Evolutionary conservation across 2,797 vertebrate species (phyloP).

Genomic region (Siniperca obscura): DNA sequence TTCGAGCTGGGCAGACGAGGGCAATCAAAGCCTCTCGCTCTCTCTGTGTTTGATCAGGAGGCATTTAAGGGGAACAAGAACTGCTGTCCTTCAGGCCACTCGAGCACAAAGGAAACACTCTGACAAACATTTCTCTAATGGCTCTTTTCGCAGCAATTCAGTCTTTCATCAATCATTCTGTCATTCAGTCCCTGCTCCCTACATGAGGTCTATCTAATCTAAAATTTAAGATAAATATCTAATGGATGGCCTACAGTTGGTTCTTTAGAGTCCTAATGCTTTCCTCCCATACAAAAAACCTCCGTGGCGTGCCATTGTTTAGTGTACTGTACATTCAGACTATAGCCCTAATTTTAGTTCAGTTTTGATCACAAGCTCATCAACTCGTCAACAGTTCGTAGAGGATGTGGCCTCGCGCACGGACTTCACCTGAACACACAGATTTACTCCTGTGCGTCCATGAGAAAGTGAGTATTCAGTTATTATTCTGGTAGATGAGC

Average conservation of each 20-base stretch:
- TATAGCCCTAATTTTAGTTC: background rate
- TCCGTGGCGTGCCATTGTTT: too few species aligned
- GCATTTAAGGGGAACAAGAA: conserved; percentile 5
- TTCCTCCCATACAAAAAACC: too few species aligned
- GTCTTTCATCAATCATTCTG: background rate
- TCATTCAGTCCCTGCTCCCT: background rate
- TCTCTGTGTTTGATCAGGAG: conserved; percentile 26
- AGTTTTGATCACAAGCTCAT: too few species aligned
- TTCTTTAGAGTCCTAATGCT: background rate
- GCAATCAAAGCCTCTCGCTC: conserved; percentile 23
- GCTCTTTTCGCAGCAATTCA: background rate
- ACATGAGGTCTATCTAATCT: background rate
- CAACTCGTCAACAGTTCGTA: too few species aligned
- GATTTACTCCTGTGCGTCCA: too few species aligned
- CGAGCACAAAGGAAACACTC: background rate
- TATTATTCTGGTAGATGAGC: too few species aligned
- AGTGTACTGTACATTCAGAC: background rate
- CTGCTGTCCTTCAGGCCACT: background rate
- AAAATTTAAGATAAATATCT: background rate
- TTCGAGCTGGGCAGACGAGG: conserved; percentile 18
- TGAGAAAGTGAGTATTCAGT: too few species aligned
- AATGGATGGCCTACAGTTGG: background rate
- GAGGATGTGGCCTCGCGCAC: too few species aligned
- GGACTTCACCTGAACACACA: too few species aligned
- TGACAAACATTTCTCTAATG: background rate